Evolutionary conservation across 2,888 invertebrate species (phyloP).

Genomic region (Scaptomyza flava): DNA sequence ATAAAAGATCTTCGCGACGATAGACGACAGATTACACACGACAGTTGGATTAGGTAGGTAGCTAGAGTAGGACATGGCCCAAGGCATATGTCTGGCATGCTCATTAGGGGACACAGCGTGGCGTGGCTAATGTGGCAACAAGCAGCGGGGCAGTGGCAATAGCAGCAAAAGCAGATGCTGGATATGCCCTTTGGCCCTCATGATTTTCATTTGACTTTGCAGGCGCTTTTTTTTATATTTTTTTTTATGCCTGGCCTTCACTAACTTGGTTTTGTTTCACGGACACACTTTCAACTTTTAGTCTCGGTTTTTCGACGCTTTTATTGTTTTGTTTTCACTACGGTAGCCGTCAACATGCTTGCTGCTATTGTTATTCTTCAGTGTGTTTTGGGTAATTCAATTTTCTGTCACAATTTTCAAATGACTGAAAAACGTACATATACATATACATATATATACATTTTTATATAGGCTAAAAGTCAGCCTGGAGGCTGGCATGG

Average conservation of each 20-base stretch:
- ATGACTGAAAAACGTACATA: conserved; percentile 53
- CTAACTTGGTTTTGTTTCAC: conserved; percentile 35
- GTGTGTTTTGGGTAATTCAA: conserved; percentile 64
- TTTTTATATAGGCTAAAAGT: conserved; percentile 9
- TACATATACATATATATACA: conserved; percentile 25
- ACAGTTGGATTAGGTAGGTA: conserved; percentile 35
- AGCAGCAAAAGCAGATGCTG: conserved; percentile 10
- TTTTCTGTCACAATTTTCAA: conserved; percentile 74
- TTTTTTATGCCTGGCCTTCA: conserved; percentile 36
- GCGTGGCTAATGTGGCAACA: conserved; percentile 77
- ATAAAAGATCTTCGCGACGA: conserved; percentile 54
- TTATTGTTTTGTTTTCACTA: conserved; percentile 75
- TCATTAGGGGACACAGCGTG: conserved; percentile 78
- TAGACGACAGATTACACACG: conserved; percentile 26
- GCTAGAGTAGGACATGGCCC: conserved; percentile 61
- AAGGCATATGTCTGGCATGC: conserved; percentile 75
- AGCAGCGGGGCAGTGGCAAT: conserved; percentile 24
- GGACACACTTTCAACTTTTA: conserved; percentile 64
- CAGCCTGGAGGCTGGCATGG: conserved; percentile 10
- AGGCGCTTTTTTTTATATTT: conserved; percentile 28
- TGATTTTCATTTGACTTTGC: conserved; percentile 77
- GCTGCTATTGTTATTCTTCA: conserved; percentile 16
- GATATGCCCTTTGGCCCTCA: conserved; percentile 50
- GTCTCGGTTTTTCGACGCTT: conserved; percentile 43
- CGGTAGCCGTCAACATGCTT: conserved; percentile 50